Percentiles rank a stretch among this genome's conserved stretches.
phyloP scores from a whole-genome alignment of 2,797 vertebrate species.

The Heliangelus exortis region DNA sequence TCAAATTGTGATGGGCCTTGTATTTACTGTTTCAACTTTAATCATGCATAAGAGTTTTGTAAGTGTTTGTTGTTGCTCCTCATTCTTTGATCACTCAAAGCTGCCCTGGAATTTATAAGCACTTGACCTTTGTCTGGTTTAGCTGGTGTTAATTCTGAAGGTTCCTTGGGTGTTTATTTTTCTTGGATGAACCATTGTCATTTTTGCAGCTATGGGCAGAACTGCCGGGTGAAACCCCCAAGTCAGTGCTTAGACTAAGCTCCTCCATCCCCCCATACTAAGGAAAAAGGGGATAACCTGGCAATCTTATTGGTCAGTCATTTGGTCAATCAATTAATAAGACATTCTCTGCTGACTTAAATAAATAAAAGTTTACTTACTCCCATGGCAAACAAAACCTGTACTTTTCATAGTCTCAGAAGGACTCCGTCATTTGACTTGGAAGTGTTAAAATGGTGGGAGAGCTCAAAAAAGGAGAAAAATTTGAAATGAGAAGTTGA shows the following conservation, averaged over 20 bases:
- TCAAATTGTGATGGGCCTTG: background rate
- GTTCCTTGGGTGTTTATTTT: background rate
- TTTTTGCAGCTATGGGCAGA: background rate
- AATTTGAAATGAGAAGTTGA: background rate
- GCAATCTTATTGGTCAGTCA: background rate
- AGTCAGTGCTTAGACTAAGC: background rate
- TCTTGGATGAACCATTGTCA: background rate
- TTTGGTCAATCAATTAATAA: background rate
- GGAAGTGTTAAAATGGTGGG: background rate
- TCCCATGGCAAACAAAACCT: background rate
- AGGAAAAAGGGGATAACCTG: background rate
- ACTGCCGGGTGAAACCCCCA: background rate
- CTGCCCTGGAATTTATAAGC: background rate
- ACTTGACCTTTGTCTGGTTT: background rate
- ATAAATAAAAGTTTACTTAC: background rate
- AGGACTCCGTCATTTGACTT: background rate
- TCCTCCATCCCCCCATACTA: background rate
- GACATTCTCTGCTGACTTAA: background rate
- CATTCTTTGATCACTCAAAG: background rate
- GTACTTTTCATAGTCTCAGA: background rate
- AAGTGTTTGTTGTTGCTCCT: background rate
- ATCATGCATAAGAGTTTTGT: background rate
- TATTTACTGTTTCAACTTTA: background rate
- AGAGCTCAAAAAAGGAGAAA: background rate
- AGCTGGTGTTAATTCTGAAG: background rate